Conservation (phyloP, 2,888 invertebrate genomes). For the Cerceris rybyensis region DNA sequence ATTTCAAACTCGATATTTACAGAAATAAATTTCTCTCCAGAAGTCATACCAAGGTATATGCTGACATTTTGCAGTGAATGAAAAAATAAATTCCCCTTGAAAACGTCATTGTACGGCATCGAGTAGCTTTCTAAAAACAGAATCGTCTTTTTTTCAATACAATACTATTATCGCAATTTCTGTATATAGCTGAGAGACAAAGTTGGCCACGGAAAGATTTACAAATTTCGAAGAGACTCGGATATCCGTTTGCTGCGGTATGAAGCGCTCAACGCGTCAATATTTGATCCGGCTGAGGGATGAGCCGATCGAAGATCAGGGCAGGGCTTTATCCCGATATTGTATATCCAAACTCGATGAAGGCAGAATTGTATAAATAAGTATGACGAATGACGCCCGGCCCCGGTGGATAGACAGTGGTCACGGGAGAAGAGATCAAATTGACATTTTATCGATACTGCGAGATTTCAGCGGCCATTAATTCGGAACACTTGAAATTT, state of each 20-base stretch:
- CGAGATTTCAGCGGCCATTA: not conserved
- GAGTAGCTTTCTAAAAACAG: too few species aligned
- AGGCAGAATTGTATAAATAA: not conserved
- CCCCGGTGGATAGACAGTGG: not conserved
- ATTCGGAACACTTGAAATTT: not conserved
- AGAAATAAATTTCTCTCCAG: too few species aligned
- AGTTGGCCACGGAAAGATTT: not conserved
- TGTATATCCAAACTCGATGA: not conserved
- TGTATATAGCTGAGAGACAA: not conserved
- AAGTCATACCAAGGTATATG: too few species aligned
- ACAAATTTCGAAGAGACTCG: not conserved
- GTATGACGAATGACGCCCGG: not conserved
- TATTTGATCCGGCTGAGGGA: constrained; percentile 3
- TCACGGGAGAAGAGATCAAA: not conserved
- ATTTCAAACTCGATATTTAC: too few species aligned
- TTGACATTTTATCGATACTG: constrained; percentile 1
- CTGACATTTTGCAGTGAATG: too few species aligned
- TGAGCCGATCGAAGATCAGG: constrained; percentile 2
- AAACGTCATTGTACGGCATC: too few species aligned
- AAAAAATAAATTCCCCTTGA: too few species aligned
- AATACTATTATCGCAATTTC: too few species aligned
- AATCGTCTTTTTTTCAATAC: too few species aligned
- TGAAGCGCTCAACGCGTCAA: constrained; percentile 7
- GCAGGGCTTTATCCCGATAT: not conserved
- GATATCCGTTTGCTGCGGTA: constrained; percentile 3